Conservation (phyloP, 2,888 invertebrate species). For the Diarsia dahlii region DNA sequence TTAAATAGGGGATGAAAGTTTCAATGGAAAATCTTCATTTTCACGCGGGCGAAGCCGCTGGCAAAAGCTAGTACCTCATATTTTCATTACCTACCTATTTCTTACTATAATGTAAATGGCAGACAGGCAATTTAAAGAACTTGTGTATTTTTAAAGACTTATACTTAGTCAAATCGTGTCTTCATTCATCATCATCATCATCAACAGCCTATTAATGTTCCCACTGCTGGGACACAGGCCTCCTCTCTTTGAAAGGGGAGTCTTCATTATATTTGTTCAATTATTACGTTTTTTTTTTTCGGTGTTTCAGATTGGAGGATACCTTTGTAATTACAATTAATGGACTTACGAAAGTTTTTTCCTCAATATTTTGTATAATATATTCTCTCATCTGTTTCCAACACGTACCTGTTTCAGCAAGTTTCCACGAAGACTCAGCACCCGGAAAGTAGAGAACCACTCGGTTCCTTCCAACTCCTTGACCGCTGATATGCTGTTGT, state of each 20-base stretch:
- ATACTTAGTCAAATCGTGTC: no score
- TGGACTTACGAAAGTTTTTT: neutral
- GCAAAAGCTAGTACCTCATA: neutral
- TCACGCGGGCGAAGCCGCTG: no score
- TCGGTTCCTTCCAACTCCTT: slow-evolving; percentile 93
- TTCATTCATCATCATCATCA: no score
- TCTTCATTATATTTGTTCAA: no score
- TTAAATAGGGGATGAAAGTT: no score
- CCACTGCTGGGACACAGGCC: no score
- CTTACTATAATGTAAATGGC: neutral
- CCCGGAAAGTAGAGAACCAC: slow-evolving; percentile 94
- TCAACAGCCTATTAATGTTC: no score
- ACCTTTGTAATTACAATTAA: neutral
- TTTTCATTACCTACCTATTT: neutral
- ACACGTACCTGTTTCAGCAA: slow-evolving; percentile 92
- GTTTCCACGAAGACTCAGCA: slow-evolving; percentile 94
- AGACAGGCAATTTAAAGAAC: no score
- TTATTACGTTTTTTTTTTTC: no score
- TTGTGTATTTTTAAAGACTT: no score
- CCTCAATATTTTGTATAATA: neutral
- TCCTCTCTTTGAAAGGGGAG: no score
- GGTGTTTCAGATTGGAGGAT: neutral
- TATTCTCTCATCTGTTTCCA: neutral
- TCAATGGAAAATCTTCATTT: no score
- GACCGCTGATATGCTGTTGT: slow-evolving; percentile 93